Evolutionary conservation across 2,888 invertebrate genomes (phyloP), one percentile per base, ranked within the genome.

Genomic region (Monopis laevigella): DNA sequence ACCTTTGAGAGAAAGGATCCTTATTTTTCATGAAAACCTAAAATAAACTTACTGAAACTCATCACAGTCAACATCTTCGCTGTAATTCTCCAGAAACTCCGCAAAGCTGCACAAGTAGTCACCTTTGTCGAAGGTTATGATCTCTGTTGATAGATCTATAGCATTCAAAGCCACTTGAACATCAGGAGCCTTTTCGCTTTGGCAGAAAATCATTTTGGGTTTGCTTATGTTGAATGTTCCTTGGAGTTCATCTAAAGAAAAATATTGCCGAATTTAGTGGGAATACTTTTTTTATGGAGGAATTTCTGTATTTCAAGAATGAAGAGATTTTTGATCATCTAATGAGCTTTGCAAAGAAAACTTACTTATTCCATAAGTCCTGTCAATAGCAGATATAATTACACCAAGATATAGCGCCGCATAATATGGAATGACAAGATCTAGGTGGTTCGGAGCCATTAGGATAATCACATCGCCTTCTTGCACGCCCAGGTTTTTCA

Each of bases 391-490:
- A n/a, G 40, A 16, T n/a, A 62, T 44, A n/a, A 55, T 51, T 2
- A 68, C 58, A 2, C 83, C 82, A 4, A 78, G 56, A 48, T 65
- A 81, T 2, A 77, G 46, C 0, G 71, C 65, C 1, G 82, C 80
- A 30, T 82, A 66, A 36, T 73, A 62, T 0, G 83, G 81, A 17
- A 82, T 60, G 3, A 56, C 55, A 7, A 70, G 51, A 42, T 83
- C 64, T 3, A 80, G 21, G 24, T 75, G 73, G 45, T 71, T 82
- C 1, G 66, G 64, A 3, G 69, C 73, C 60, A 82, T 81, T 1
- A 82, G 45, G 1, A 67, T 51, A 38, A 83, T 62, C 3, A 82
- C 68, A 46, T 82, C 83, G 1, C 71, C 69, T 2, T 47, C 44
- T 38, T 57, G 46, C 1, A 82, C 41, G 3, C 78, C 81, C 26